Evolutionary conservation across 2,113 vertebrate species (phyloP).

Genomic region (Turnix velox): DNA sequence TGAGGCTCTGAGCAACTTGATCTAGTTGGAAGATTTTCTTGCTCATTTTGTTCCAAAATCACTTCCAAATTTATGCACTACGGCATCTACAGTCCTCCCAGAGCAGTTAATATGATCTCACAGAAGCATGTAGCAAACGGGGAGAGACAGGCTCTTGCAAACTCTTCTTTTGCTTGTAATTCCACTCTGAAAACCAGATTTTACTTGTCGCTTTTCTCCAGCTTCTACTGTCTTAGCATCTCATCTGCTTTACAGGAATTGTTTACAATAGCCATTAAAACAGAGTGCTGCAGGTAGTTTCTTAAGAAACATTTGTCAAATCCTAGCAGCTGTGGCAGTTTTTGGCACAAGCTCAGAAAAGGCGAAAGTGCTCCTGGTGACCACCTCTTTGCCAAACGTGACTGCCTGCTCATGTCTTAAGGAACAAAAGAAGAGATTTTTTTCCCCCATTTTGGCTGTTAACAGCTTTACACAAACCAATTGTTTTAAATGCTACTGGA

Average conservation of each 20-base stretch:
- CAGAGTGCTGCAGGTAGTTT: not conserved
- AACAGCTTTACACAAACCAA: not conserved
- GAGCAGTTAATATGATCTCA: rapidly evolving
- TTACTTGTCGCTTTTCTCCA: not conserved
- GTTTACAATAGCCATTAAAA: not conserved
- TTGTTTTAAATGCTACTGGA: not conserved
- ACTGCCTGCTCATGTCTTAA: rapidly evolving
- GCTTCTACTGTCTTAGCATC: not conserved
- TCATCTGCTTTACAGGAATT: not conserved
- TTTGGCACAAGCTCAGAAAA: not conserved
- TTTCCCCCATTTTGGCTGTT: not conserved
- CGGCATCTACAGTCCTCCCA: not conserved
- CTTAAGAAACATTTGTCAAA: not conserved
- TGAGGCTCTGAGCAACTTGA: too few species aligned
- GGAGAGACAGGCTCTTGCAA: not conserved
- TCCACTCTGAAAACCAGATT: not conserved
- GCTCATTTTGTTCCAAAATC: not conserved
- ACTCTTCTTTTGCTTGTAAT: not conserved
- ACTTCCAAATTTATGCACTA: not conserved
- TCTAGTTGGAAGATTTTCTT: too few species aligned
- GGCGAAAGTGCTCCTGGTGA: not conserved
- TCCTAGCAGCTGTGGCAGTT: not conserved
- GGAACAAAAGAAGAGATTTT: not conserved
- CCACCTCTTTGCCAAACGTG: not conserved
- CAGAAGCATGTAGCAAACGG: not conserved